Conservation (phyloP, 2,888 invertebrate species). For the Drosophila neonasuta region DNA sequence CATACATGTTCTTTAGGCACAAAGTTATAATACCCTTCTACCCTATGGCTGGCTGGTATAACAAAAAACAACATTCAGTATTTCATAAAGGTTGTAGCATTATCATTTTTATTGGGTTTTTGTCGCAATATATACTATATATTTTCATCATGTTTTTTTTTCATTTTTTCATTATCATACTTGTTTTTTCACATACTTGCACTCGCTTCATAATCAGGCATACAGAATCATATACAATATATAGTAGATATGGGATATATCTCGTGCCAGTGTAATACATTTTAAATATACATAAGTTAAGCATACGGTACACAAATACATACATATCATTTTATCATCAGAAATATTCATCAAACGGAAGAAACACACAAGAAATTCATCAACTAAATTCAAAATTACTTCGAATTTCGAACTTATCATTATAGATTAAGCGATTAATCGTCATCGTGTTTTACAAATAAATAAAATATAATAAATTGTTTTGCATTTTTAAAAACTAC, state of each 20-base stretch:
- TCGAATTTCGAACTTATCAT: conserved; percentile 37
- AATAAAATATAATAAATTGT: conserved; percentile 46
- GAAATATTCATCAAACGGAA: conserved; percentile 16
- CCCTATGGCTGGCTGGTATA: no score
- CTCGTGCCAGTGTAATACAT: conserved; percentile 62
- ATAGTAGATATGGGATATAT: conserved; percentile 37
- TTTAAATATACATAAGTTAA: conserved; percentile 48
- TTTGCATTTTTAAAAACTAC: conserved; percentile 31
- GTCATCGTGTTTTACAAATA: conserved; percentile 45
- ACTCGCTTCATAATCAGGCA: conserved; percentile 59
- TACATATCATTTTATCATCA: conserved; percentile 21
- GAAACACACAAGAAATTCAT: conserved; percentile 23
- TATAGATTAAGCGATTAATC: conserved; percentile 18
- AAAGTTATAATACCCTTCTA: no score
- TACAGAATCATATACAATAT: conserved; percentile 45
- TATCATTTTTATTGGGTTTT: conserved; percentile 66
- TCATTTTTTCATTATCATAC: conserved; percentile 34
- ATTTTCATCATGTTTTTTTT: conserved; percentile 36
- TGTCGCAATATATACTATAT: conserved; percentile 43
- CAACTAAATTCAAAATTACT: conserved; percentile 45
- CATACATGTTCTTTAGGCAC: no score
- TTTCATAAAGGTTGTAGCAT: conserved; percentile 49
- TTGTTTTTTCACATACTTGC: conserved; percentile 51
- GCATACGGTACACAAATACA: conserved; percentile 49
- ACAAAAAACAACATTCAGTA: background rate